These are phyloP conservation scores for Thomomys bottae DNA, from an alignment of 2,113 vertebrate species.

Conservation along the genomic window DNA sequence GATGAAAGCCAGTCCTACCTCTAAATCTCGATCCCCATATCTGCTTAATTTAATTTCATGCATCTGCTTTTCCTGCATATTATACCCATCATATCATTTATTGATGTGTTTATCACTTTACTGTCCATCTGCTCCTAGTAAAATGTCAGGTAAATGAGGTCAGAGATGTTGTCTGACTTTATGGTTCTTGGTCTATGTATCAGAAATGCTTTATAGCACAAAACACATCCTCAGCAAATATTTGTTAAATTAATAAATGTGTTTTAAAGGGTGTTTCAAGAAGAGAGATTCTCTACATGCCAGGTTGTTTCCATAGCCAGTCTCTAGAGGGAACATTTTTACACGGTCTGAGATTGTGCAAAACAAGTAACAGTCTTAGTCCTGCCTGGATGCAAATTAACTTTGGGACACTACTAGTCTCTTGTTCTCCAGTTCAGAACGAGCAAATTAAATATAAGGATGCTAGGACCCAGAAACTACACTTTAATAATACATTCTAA, in stretches of 20 bases:
- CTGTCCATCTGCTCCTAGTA: neutral
- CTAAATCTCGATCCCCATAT: neutral
- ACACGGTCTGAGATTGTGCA: neutral
- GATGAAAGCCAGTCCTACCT: neutral
- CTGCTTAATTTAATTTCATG: neutral
- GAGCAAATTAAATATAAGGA: neutral
- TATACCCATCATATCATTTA: neutral
- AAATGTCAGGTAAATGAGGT: neutral
- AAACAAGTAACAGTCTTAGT: neutral
- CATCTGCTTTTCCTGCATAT: neutral
- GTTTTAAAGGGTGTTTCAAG: neutral
- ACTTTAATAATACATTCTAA: neutral
- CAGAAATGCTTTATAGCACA: neutral
- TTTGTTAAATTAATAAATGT: neutral
- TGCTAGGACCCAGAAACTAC: neutral
- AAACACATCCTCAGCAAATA: neutral
- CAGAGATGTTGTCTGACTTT: fast-evolving
- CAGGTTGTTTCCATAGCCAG: neutral
- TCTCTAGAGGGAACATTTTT: neutral
- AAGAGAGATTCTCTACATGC: neutral
- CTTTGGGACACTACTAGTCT: neutral
- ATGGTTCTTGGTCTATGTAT: neutral
- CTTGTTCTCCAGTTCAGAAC: neutral
- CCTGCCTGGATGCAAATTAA: neutral
- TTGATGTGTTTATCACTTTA: neutral